Percentiles rank a stretch among this genome's conserved stretches.
Evolutionary conservation across 2,797 vertebrate genomes (phyloP).

Genomic region (Myotis myotis): DNA sequence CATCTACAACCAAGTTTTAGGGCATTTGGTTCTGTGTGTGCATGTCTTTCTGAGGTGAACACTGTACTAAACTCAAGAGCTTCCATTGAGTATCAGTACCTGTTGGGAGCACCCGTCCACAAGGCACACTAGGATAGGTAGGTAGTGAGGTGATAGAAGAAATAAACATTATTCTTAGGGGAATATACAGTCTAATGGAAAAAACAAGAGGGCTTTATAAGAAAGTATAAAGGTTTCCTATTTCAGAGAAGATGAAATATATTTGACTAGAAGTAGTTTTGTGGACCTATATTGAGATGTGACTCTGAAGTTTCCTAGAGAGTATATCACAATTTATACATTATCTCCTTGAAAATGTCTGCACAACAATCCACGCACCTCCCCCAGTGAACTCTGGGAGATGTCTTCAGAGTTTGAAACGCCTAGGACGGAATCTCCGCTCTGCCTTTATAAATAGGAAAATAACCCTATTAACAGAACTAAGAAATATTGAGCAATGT

Average conservation of each 20-base stretch:
- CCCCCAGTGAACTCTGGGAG: background rate
- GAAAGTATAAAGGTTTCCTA: background rate
- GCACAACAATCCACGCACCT: background rate
- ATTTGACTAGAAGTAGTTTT: background rate
- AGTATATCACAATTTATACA: background rate
- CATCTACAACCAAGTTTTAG: background rate
- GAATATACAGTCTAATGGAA: background rate
- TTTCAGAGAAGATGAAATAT: background rate
- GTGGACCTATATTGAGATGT: background rate
- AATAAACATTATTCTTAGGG: background rate
- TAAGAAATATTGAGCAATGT: background rate
- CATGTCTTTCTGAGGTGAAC: background rate
- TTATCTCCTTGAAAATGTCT: background rate
- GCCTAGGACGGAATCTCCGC: background rate
- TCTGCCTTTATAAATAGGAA: background rate
- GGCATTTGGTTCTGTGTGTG: slow-evolving; percentile 1
- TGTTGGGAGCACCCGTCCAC: background rate
- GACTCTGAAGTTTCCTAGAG: background rate
- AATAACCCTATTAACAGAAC: background rate
- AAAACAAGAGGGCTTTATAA: background rate
- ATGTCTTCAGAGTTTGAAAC: background rate
- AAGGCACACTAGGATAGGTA: too few relatives aligned
- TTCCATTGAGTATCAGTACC: background rate
- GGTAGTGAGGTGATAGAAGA: background rate
- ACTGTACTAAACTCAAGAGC: background rate